These are phyloP conservation scores for Athalia rosae DNA, from an alignment of 2,888 invertebrate genomes.

Conservation along the genomic window DNA sequence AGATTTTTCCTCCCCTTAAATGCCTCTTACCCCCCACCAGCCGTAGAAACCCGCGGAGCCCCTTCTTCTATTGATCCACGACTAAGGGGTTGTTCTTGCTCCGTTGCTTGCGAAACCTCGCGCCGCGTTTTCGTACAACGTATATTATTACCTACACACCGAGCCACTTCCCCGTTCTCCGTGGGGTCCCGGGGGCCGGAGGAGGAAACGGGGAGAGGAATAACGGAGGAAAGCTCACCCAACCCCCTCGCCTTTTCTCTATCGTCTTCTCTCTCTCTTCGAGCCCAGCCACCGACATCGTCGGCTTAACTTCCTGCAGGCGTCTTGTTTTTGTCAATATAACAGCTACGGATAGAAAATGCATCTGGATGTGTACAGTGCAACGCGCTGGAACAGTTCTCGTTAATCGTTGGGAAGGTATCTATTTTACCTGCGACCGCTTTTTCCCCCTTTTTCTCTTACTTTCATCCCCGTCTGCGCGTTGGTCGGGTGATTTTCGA, in stretches of 20 bases:
- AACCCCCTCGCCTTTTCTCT: no score
- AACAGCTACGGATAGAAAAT: no score
- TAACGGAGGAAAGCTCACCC: no score
- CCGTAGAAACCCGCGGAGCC: slow-evolving; percentile 57
- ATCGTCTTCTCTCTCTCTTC: not conserved
- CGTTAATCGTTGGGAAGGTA: no score
- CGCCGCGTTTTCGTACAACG: slow-evolving; percentile 12
- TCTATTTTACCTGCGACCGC: no score
- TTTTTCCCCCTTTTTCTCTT: no score
- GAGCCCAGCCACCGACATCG: slow-evolving; percentile 1
- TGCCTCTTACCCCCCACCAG: slow-evolving; percentile 57
- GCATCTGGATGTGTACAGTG: no score
- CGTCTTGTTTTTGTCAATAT: slow-evolving; percentile 22
- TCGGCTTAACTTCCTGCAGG: not conserved
- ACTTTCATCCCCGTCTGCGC: no score
- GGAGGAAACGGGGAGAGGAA: not conserved
- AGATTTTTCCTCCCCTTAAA: slow-evolving; percentile 67
- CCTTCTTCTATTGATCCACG: slow-evolving; percentile 72
- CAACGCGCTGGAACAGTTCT: no score
- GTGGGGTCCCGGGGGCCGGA: not conserved
- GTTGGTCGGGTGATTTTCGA: no score
- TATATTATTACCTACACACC: not conserved
- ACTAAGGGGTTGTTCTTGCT: slow-evolving; percentile 69
- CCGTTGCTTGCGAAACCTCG: slow-evolving; percentile 42
- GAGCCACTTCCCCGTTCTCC: not conserved